phyloP scores from a whole-genome alignment of 1,140 invertebrate species.

The Conus ventricosus region DNA sequence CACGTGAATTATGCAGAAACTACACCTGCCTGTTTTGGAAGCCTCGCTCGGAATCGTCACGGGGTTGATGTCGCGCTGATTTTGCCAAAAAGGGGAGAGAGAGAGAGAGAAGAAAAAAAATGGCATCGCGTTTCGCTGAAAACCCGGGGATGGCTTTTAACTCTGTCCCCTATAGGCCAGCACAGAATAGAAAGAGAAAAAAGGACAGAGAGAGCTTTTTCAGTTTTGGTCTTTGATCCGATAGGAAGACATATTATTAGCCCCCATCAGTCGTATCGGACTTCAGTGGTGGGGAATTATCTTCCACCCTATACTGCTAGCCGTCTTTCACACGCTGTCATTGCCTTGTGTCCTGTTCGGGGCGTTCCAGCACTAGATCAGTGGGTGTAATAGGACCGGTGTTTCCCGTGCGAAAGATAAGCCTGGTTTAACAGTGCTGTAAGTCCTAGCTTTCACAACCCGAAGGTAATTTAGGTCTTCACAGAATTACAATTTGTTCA shows the following conservation, averaged over 20 bases:
- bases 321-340: neutral
- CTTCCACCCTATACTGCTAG: neutral
- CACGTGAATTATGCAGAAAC: slow-evolving; percentile 32
- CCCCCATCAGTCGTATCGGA: neutral
- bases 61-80: neutral
- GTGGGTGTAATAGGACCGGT: too few relatives aligned
- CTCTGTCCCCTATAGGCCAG: neutral
- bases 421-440: too few relatives aligned
- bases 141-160: neutral
- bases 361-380: too few relatives aligned
- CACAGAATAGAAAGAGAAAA: neutral
- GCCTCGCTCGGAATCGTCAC: neutral
- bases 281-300: neutral
- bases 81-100: neutral
- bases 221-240: neutral
- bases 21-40: neutral
- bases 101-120: neutral
- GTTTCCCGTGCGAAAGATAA: too few relatives aligned
- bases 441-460: too few relatives aligned
- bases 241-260: neutral
- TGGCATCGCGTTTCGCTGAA: slow-evolving; percentile 1
- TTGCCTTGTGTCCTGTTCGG: neutral
- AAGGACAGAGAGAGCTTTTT: neutral
- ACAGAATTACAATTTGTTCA: too few relatives aligned
- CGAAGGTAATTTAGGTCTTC: too few relatives aligned